Evolutionary conservation across 2,797 vertebrate species (phyloP).

Genomic region (Petrocephalus sullivani): DNA sequence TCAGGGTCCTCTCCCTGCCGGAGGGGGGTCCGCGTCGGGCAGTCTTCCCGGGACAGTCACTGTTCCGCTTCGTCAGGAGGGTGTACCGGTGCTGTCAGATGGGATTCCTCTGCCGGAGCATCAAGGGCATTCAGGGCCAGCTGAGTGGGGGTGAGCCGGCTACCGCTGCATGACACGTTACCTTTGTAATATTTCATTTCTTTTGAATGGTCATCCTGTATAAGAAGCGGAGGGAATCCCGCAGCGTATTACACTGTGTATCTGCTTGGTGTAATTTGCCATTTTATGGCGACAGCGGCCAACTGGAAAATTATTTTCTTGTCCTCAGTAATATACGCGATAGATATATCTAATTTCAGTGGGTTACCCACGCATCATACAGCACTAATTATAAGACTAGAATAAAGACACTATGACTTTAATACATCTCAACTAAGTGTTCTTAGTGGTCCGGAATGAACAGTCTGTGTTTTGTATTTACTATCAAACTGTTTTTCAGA

Average conservation of each 20-base stretch:
- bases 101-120: constrained; percentile 53
- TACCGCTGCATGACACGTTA: not conserved
- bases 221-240: not conserved
- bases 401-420: not conserved
- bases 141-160: constrained; percentile 52
- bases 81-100: constrained; percentile 70
- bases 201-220: not conserved
- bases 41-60: constrained; percentile 61
- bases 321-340: not conserved
- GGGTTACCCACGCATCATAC: not conserved
- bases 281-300: not conserved
- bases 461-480: not conserved
- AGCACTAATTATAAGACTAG: not conserved
- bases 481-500: constrained; percentile 40
- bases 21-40: constrained; percentile 30
- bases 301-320: not conserved
- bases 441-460: not conserved
- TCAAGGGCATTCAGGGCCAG: constrained; percentile 68
- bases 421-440: not conserved
- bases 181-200: not conserved
- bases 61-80: constrained; percentile 60
- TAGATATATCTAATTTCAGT: not conserved
- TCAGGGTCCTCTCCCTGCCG: constrained; percentile 47
- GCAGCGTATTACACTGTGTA: not conserved
- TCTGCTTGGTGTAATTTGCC: not conserved